phyloP scores from a whole-genome alignment of 2,888 invertebrate genomes.

The Cheilosia urbana region DNA sequence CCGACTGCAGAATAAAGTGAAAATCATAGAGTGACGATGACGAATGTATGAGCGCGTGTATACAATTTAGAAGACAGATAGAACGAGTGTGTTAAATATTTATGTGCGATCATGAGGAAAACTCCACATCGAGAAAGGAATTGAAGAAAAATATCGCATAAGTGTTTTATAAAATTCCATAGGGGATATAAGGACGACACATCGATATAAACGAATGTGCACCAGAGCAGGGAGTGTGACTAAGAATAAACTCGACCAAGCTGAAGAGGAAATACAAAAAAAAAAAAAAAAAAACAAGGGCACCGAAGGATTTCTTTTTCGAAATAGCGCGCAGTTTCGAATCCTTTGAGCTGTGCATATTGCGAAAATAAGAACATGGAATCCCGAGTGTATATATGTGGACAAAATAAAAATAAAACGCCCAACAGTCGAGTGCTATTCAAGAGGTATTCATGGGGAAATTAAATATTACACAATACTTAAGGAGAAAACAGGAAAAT shows the following conservation, averaged over 20 bases:
- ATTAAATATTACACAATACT: constrained; percentile 73
- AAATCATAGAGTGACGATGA: constrained; percentile 56
- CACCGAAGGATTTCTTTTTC: constrained; percentile 11
- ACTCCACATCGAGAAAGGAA: constrained; percentile 62
- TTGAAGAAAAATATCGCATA: constrained; percentile 67
- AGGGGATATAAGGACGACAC: constrained; percentile 38
- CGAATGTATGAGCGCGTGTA: neutral
- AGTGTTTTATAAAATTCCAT: constrained; percentile 47
- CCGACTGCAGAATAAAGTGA: constrained; percentile 37
- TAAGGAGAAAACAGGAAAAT: constrained; percentile 34
- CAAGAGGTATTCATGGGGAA: constrained; percentile 65
- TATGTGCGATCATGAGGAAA: constrained; percentile 68
- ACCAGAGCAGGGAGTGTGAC: neutral
- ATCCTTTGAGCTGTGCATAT: constrained; percentile 61
- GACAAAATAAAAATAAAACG: neutral
- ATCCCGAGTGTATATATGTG: constrained; percentile 29
- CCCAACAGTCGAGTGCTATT: constrained; percentile 29
- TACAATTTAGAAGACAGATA: constrained; percentile 34
- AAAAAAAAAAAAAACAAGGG: constrained; percentile 53
- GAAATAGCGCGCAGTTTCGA: constrained; percentile 47
- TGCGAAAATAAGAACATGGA: constrained; percentile 60
- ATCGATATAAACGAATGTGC: constrained; percentile 17
- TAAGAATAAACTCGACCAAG: constrained; percentile 53
- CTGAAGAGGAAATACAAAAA: constrained; percentile 61
- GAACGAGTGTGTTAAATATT: constrained; percentile 69